Base-by-base conservation (phyloP, 2,113 vertebrate genomes). In the Vulpes lagopus region DNA sequence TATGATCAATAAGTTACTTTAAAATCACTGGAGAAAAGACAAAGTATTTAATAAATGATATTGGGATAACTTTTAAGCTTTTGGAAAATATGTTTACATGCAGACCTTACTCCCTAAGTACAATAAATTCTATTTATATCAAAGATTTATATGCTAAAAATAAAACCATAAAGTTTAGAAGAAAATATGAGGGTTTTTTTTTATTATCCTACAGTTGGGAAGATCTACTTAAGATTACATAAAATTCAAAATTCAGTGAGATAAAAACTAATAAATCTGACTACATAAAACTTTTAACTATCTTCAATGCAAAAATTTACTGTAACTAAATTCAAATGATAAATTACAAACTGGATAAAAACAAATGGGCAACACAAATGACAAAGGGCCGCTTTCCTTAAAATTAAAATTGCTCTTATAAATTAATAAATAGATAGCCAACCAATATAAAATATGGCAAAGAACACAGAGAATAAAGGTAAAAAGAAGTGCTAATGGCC, bases 161-260 rank as follows among this genome's bases (percentile, higher is more conserved):
- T 97, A 94, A 93, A 95, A 76, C 2, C 32, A 81, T 89, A 85
- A 85, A 71, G 20, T 93, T 55, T 30, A 76, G 22, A 79, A 81
- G 53, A 79, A 96, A 91, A 81, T 71, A 91, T 32, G 55, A 19
- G 67, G 32, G 8, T 3, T 27, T 86, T 25, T 67, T 59, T 73
- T 84, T 49, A 96, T 69, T 89, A 91, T 43, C 8, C n/a, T 53
- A 89, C 30, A 55, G 14, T 89, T 92, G 14, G 25, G 71, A 96
- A 89, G 32, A 88, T 57, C 15, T 53, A 57, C 23, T 35, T 78
- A 96, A 92, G 17, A 8, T 89, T 71, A 67, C 11, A 93, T 65
- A 78, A 97, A 94, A 55, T 96, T 69, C 55, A 95, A 94, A 96
- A 74, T 89, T 89, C 59, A 85, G 32, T 81, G 87, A 96, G 22